phyloP scores from a whole-genome alignment of 2,797 vertebrate genomes.

The Crocodylus rhombifer region DNA sequence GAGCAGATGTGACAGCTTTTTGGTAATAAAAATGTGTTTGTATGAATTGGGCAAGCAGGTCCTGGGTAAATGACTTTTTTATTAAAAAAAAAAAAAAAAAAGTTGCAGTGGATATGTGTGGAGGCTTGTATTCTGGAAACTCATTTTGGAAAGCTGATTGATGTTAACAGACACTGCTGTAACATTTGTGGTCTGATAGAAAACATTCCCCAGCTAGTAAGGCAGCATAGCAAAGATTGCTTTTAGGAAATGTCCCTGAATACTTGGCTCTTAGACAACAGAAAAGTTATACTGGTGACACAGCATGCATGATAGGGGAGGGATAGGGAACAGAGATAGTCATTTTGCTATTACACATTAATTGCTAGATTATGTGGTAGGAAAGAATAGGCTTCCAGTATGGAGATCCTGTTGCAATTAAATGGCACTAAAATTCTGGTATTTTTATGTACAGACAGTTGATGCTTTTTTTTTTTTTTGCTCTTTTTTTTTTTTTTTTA shows the following conservation, averaged over 20 bases:
- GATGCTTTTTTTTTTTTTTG: background rate
- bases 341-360: conserved; percentile 3
- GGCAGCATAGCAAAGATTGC: conserved; percentile 59
- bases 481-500: background rate
- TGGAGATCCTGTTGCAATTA: background rate
- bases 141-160: conserved; percentile 35
- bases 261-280: conserved; percentile 65
- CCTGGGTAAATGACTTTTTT: background rate
- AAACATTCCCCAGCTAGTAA: conserved; percentile 62
- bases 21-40: background rate
- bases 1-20: background rate
- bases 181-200: conserved; percentile 57
- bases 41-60: background rate
- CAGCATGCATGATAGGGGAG: conserved; percentile 4
- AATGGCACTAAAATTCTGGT: background rate
- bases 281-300: conserved; percentile 67
- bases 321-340: conserved; percentile 1
- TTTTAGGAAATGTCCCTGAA: conserved; percentile 66
- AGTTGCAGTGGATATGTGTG: background rate
- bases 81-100: background rate
- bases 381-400: background rate
- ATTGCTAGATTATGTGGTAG: background rate
- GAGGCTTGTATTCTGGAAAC: background rate
- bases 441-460: background rate
- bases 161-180: conserved; percentile 33